Conservation (phyloP, 2,113 vertebrate species). For the Prolemur simus region DNA sequence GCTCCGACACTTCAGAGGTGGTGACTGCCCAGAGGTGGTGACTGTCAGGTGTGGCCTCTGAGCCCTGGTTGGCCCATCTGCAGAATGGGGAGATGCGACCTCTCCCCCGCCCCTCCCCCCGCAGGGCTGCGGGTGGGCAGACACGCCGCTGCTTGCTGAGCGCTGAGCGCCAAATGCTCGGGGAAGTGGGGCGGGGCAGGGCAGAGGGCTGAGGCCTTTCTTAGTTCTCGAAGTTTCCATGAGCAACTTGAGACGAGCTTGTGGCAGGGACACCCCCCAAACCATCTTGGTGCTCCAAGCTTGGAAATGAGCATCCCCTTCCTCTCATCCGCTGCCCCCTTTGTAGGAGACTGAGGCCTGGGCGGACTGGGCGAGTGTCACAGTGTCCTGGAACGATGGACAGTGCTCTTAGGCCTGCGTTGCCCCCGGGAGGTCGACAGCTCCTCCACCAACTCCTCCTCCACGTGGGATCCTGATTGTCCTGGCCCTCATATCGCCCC, state of each 20-base stretch:
- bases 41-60: background rate
- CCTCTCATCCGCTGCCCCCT: background rate
- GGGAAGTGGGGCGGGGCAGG: background rate
- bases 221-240: background rate
- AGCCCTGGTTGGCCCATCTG: background rate
- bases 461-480: background rate
- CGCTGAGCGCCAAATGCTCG: background rate
- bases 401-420: background rate
- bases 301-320: background rate
- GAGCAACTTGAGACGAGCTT: background rate
- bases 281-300: background rate
- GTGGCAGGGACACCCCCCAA: background rate
- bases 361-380: no score
- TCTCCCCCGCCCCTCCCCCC: rapidly evolving
- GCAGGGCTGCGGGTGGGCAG: background rate
- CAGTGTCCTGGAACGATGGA: no score
- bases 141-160: background rate
- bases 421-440: background rate
- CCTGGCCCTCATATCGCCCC: background rate
- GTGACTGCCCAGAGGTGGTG: background rate
- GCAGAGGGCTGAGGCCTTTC: background rate
- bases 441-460: background rate
- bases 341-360: background rate
- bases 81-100: background rate
- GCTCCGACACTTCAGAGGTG: background rate